Evolutionary conservation across 2,113 vertebrate genomes (phyloP).

Genomic region (Picathartes gymnocephalus): DNA sequence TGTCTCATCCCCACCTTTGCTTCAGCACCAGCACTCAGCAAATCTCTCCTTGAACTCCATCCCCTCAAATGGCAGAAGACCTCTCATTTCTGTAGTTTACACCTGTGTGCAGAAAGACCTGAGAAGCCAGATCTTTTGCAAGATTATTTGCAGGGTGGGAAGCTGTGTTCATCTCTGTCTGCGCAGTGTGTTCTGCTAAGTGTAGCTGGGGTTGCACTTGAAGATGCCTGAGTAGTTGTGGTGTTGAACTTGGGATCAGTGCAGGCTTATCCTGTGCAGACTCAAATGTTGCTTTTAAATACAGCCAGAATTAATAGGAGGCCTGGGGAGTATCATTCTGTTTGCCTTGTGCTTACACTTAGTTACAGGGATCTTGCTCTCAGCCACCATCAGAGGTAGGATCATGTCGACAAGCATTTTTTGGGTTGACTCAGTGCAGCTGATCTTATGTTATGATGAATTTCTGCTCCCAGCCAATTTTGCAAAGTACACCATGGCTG

Average conservation of each 20-base stretch:
- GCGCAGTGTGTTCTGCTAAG: neutral
- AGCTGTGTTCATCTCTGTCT: neutral
- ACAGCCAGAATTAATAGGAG: neutral
- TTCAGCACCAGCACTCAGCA: neutral
- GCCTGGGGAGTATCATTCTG: neutral
- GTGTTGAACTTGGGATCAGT: neutral
- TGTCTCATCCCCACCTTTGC: neutral
- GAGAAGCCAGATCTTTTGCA: neutral
- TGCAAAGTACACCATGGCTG: neutral
- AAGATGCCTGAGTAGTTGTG: neutral
- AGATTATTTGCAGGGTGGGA: neutral
- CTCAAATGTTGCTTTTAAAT: neutral
- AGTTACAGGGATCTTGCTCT: neutral
- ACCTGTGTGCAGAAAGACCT: neutral
- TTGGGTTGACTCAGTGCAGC: neutral
- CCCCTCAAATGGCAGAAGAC: neutral
- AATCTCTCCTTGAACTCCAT: neutral
- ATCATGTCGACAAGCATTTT: neutral
- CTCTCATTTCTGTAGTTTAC: neutral
- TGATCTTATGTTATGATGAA: neutral
- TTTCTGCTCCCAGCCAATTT: neutral
- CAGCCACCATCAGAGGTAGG: neutral
- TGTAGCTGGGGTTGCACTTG: neutral
- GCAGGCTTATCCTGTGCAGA: neutral
- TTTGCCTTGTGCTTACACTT: neutral